Base-by-base conservation (phyloP, 2,113 vertebrate genomes). In the Heterotilapia buettikoferi region DNA sequence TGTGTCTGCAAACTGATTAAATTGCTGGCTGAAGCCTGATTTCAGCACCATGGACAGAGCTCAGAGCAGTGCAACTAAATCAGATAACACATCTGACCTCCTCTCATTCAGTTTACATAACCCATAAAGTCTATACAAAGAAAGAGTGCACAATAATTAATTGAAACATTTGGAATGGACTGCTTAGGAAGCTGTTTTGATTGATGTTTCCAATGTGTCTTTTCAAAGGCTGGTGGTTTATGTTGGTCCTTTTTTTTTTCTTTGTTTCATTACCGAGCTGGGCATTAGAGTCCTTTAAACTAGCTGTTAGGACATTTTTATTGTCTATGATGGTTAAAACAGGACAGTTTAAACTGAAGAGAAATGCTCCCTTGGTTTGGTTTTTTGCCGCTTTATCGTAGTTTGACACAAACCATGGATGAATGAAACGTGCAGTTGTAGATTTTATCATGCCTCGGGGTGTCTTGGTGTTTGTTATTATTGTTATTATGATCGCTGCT, bases 1-100 rank as follows among this genome's bases (percentile, higher is more conserved):
- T 19, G 47, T 13, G 45, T 12, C 26, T 52, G 73, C 38, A 47
- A 73, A 45, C 13, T 1, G 1, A 16, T 29, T 2, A 1, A 52
- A 29, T 13, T 54, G 36, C 40, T 29, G 38, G 0, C 26, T 52
- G 45, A 29, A 50, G 43, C 7, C 45, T 68, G 68, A 47, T 61
- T 84, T 86, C 83, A 92, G 89, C 88, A 90, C 82, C 85, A 83
- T 6, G 83, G 88, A 87, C 83, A 87, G 90, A 84, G 86, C 8
- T 24, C 19, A 47, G 53, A 81, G 36, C 4, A 8, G 18, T 0
- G 2, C 14, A 52, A 33, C 45, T 33, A 52, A 52, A 50, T 33
- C 45, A 52, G 26, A 50, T 52, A 50, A 78, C 26, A 6, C 45
- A 33, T 29, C 26, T 31, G 10, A 31, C 10, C 16, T 13, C 0